These are phyloP conservation scores for Poeciliopsis prolifica DNA, from an alignment of 2,113 vertebrate species.

Conservation along the genomic window DNA sequence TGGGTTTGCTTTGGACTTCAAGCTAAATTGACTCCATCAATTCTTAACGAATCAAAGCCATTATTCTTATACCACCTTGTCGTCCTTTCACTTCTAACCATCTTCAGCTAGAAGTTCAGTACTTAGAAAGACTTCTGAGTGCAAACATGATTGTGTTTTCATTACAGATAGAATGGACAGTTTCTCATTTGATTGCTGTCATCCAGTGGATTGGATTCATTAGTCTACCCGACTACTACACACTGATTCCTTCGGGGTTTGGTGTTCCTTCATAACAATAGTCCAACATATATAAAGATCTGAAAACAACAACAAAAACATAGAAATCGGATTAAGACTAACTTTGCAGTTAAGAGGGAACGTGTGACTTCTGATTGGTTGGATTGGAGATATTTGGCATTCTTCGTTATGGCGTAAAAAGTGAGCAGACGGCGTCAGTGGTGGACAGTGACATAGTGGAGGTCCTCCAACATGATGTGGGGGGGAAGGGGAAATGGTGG, in stretches of 20 bases:
- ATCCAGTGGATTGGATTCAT: conserved; percentile 57
- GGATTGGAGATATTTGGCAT: conserved; percentile 81
- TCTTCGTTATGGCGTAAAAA: conserved; percentile 71
- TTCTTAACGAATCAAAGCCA: conserved; percentile 12
- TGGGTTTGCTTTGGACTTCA: not conserved
- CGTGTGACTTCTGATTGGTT: conserved; percentile 61
- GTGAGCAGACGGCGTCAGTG: conserved; percentile 65
- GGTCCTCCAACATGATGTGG: conserved; percentile 18
- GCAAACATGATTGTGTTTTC: conserved; percentile 24
- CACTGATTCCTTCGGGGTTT: conserved; percentile 35
- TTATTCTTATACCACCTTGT: too few species aligned
- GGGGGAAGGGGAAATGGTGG: not conserved
- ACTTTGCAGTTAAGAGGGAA: conserved; percentile 34
- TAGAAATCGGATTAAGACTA: conserved; percentile 31
- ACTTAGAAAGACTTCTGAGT: conserved; percentile 35
- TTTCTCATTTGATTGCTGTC: conserved; percentile 48
- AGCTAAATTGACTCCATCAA: not conserved
- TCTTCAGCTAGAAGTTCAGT: not conserved
- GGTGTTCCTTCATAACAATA: conserved; percentile 8
- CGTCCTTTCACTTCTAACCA: conserved; percentile 28
- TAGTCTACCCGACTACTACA: conserved; percentile 55
- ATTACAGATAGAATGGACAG: conserved; percentile 41
- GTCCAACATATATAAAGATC: conserved; percentile 14
- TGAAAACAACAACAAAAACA: conserved; percentile 3
- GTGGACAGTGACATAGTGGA: conserved; percentile 49